phyloP scores from a whole-genome alignment of 2,888 invertebrate genomes.

The Nephrotoma guestfalica region DNA sequence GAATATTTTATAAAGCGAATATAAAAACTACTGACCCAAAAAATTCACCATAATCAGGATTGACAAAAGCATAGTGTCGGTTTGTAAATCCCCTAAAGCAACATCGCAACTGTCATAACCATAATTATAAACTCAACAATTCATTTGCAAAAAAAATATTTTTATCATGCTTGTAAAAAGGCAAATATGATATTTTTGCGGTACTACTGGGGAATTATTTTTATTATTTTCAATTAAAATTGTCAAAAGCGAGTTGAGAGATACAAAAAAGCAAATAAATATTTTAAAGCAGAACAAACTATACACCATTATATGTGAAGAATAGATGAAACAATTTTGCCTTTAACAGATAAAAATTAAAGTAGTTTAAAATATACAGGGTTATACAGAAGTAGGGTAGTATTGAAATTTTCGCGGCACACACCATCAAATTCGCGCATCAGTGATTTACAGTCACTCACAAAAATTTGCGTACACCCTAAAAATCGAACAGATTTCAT shows the following conservation, averaged over 20 bases:
- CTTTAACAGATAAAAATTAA: background rate
- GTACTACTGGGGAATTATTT: background rate
- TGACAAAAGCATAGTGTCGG: background rate
- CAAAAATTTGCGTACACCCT: no score
- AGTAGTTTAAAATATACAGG: no score
- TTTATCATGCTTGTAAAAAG: background rate
- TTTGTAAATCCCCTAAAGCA: background rate
- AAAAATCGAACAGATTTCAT: no score
- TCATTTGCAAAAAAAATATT: background rate
- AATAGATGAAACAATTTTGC: background rate
- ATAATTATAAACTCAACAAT: background rate
- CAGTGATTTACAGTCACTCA: no score
- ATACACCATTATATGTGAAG: background rate
- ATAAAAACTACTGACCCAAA: background rate
- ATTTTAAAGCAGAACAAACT: background rate
- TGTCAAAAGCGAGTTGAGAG: background rate
- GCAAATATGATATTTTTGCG: no score
- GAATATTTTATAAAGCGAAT: no score
- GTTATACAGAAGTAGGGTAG: no score
- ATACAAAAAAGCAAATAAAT: background rate
- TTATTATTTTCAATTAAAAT: background rate
- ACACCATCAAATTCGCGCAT: no score
- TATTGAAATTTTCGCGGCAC: no score
- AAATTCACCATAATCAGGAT: background rate
- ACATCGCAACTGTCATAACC: background rate